phyloP scores from a whole-genome alignment of 2,113 vertebrate species.

The Tricholaema leucomelas region DNA sequence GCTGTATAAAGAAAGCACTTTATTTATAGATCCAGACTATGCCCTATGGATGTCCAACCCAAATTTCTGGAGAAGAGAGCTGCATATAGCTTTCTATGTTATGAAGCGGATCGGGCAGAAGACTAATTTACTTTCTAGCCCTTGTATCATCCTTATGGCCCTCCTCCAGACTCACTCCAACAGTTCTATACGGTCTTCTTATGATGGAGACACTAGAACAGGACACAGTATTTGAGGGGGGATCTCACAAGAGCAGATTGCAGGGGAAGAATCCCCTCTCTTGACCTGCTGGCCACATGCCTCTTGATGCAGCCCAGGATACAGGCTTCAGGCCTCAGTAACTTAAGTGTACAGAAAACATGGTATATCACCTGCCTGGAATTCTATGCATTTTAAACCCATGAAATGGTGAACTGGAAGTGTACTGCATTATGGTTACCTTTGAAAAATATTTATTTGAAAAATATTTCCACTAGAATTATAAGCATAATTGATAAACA shows the following conservation, averaged over 20 bases:
- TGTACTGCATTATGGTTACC: background rate
- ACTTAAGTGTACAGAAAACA: background rate
- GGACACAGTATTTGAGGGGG: too few species aligned
- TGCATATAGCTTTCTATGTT: background rate
- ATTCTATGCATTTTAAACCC: background rate
- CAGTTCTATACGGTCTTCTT: too few species aligned
- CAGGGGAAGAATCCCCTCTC: too few species aligned
- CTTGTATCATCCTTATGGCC: too few species aligned
- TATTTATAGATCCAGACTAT: background rate
- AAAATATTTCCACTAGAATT: background rate
- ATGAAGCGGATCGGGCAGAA: conserved; percentile 9
- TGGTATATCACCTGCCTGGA: background rate
- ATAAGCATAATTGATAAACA: background rate
- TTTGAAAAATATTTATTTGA: background rate
- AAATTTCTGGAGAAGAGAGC: background rate
- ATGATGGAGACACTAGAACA: too few species aligned
- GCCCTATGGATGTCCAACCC: background rate
- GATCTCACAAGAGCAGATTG: too few species aligned
- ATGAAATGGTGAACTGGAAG: background rate
- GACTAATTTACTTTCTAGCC: background rate
- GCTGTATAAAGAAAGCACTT: background rate
- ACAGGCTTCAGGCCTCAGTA: background rate
- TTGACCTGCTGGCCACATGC: too few species aligned
- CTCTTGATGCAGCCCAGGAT: too few species aligned
- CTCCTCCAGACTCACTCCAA: too few species aligned